These are phyloP conservation scores for Phylloscopus trochilus DNA, from an alignment of 2,113 vertebrate genomes.

Conservation along the genomic window DNA sequence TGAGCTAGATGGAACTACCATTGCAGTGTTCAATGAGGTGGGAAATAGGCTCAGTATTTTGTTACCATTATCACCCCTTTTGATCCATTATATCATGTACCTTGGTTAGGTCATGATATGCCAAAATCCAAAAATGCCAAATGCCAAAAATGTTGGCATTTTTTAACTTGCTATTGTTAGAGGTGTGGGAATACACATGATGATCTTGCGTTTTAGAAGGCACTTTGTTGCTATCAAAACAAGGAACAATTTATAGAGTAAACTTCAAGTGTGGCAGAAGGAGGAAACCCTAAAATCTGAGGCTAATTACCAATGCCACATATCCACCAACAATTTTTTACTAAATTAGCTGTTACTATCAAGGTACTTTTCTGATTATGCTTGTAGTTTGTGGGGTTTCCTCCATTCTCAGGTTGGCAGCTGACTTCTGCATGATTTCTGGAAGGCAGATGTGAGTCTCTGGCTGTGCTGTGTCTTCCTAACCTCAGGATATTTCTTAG, in stretches of 20 bases:
- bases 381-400: background rate
- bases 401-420: background rate
- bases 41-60: background rate
- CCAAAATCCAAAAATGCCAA: too few relatives aligned
- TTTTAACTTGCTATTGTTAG: background rate
- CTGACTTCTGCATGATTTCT: accelerated
- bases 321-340: background rate
- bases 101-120: background rate
- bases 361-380: background rate
- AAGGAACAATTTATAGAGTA: background rate
- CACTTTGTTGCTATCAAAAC: background rate
- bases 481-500: background rate
- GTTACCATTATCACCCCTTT: background rate
- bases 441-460: background rate
- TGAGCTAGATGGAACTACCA: background rate
- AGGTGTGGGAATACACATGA: background rate
- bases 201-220: background rate
- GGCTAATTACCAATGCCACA: background rate
- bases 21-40: background rate
- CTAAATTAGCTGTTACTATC: background rate
- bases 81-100: background rate
- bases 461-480: background rate
- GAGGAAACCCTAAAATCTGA: background rate
- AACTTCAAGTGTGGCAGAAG: background rate
- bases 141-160: background rate